Evolutionary conservation across 2,113 vertebrate genomes (phyloP).

Genomic region (Macrotis lagotis): DNA sequence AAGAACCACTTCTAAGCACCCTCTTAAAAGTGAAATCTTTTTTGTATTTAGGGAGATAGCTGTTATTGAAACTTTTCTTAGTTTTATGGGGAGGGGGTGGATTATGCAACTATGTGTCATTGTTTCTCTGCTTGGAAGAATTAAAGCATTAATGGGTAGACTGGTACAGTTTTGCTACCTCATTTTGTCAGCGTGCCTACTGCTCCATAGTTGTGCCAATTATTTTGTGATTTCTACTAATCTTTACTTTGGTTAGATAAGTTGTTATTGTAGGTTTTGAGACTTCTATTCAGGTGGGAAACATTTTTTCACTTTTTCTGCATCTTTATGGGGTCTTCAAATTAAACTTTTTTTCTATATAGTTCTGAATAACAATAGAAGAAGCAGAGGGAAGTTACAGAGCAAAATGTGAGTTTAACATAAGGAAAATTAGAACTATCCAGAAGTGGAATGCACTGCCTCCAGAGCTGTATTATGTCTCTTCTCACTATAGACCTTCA

Average conservation of each 20-base stretch:
- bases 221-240: not conserved
- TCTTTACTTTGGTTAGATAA: not conserved
- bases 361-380: not conserved
- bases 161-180: not conserved
- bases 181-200: not conserved
- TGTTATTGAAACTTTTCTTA: constrained; percentile 15
- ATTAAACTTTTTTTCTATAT: not conserved
- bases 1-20: not conserved
- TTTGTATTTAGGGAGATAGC: not conserved
- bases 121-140: not conserved
- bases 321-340: not conserved
- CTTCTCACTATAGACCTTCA: not conserved
- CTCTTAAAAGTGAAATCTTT: constrained; percentile 12
- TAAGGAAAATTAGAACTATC: not conserved
- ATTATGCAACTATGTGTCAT: not conserved
- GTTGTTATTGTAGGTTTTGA: too few relatives aligned
- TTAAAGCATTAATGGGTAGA: not conserved
- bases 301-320: not conserved
- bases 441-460: not conserved
- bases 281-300: not conserved
- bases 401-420: not conserved
- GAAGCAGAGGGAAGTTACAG: not conserved
- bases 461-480: not conserved
- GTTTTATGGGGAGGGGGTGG: not conserved
- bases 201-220: not conserved